Conservation (phyloP, 2,113 vertebrate species). For the Trichomycterus rosablanca region DNA sequence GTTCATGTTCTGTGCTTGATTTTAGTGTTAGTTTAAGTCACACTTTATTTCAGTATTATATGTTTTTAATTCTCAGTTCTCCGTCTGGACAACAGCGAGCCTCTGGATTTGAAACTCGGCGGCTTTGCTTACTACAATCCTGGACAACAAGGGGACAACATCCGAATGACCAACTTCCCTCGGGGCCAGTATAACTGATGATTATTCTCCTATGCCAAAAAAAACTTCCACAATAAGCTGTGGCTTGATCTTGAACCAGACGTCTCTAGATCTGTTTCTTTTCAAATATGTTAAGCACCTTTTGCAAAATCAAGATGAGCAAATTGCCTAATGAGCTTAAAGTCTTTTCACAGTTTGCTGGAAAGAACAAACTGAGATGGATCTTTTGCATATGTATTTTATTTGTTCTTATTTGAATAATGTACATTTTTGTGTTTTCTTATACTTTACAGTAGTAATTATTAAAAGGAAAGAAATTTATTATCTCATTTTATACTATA, state of each 20-base stretch:
- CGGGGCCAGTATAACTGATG: constrained; percentile 27
- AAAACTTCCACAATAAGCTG: constrained; percentile 7
- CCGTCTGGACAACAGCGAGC: constrained; percentile 70
- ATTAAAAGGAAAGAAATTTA: too few relatives aligned
- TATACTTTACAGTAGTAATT: too few relatives aligned
- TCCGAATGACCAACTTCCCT: constrained; percentile 66
- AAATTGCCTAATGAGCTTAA: constrained; percentile 17
- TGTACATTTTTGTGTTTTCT: neutral
- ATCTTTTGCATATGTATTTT: neutral
- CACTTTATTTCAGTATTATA: too few relatives aligned
- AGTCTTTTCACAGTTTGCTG: neutral
- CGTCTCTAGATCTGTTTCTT: neutral
- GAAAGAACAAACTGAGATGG: neutral
- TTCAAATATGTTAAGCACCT: neutral
- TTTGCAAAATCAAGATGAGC: neutral
- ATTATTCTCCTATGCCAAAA: constrained; percentile 13
- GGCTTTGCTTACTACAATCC: constrained; percentile 66
- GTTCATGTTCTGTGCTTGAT: neutral
- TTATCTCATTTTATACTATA: too few relatives aligned
- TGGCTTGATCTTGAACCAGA: neutral
- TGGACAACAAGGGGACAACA: constrained; percentile 59
- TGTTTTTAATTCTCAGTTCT: constrained; percentile 75
- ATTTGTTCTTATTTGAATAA: constrained; percentile 5
- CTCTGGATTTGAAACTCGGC: constrained; percentile 62
- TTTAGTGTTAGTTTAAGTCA: neutral